Evolutionary conservation across 2,113 vertebrate genomes (phyloP).

Genomic region (Anhinga anhinga): DNA sequence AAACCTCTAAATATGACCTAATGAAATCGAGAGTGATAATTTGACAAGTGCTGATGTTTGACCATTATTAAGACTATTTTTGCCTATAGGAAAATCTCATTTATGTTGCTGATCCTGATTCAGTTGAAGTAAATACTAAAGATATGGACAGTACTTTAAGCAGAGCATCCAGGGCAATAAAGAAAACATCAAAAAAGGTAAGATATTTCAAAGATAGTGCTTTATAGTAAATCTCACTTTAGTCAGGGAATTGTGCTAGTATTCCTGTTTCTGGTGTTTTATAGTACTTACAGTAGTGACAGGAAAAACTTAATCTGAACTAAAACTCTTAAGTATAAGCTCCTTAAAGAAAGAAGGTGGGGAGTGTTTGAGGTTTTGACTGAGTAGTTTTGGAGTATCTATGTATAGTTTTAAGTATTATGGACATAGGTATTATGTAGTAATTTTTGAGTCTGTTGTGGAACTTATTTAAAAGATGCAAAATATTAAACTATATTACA

Average conservation of each 20-base stretch:
- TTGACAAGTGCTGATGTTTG: neutral
- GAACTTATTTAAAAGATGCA: neutral
- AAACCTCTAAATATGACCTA: neutral
- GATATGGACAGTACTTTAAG: slow-evolving; percentile 99
- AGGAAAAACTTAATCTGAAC: neutral
- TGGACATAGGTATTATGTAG: neutral
- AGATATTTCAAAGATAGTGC: neutral
- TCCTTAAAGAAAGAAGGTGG: neutral
- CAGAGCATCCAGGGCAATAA: slow-evolving; percentile 95
- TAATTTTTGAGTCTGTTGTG: neutral
- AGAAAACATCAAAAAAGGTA: slow-evolving; percentile 98
- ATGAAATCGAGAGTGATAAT: neutral
- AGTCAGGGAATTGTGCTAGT: neutral
- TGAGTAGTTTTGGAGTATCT: neutral
- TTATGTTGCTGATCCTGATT: slow-evolving; percentile 89
- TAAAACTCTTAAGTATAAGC: slow-evolving; percentile 12
- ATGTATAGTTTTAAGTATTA: neutral
- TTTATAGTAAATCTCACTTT: neutral
- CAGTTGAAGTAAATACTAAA: slow-evolving; percentile 95
- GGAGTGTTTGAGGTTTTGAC: neutral
- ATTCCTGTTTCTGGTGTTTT: neutral
- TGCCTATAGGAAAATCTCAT: slow-evolving; percentile 90
- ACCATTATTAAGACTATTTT: neutral
- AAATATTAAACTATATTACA: neutral
- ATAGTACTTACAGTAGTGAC: neutral